phyloP scores from a whole-genome alignment of 2,113 vertebrate species.

The Peromyscus californicus region DNA sequence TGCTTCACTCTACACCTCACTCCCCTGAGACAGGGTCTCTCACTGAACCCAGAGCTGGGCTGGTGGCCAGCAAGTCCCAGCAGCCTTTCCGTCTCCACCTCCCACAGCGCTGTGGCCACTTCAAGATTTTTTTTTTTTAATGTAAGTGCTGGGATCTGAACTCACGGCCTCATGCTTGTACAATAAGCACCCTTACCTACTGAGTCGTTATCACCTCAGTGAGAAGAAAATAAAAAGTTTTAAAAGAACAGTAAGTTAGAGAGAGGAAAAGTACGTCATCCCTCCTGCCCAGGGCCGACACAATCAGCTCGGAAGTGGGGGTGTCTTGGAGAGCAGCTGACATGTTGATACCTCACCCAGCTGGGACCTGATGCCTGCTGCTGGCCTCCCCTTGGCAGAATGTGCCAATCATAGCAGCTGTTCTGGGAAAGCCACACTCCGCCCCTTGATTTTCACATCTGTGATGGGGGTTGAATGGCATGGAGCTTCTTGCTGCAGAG shows the following conservation, averaged over 20 bases:
- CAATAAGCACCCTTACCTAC: neutral
- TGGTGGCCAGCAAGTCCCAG: neutral
- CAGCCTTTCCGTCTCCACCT: too few relatives aligned
- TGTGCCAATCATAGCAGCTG: neutral
- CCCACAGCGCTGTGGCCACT: neutral
- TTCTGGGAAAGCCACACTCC: neutral
- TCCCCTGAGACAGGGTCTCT: neutral
- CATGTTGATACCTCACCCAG: accelerated
- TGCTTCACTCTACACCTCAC: neutral
- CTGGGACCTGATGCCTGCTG: accelerated
- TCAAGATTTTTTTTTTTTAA: neutral
- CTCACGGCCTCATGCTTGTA: neutral
- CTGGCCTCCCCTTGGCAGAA: neutral
- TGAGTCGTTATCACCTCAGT: neutral
- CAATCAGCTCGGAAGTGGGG: neutral
- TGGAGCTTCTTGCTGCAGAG: neutral
- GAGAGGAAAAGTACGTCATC: neutral
- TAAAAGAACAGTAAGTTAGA: neutral
- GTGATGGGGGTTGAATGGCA: neutral
- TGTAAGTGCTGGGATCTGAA: neutral
- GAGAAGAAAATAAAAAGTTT: neutral
- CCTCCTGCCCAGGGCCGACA: neutral
- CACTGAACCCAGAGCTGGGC: neutral
- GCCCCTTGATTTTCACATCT: neutral
- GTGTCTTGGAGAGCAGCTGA: neutral